Base-by-base conservation (phyloP, 2,113 vertebrate species). In the Rutilus rutilus region DNA sequence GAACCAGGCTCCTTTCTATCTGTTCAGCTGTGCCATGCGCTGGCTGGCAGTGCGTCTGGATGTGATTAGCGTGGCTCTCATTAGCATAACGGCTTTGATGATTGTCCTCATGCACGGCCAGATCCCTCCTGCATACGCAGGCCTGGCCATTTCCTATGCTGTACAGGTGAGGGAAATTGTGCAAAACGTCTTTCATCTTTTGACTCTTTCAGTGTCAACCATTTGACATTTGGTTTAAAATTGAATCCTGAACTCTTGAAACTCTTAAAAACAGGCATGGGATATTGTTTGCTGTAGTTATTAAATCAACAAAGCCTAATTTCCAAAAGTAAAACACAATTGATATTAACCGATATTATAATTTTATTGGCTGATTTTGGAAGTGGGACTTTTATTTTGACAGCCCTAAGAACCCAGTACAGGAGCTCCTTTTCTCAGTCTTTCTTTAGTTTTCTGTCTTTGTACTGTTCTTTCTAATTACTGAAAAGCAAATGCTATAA, bases 1-100 rank as follows among this genome's bases (percentile, higher is more conserved):
- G 92, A 98, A 98, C 91, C 97, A 98, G 86, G 95, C 97, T 1
- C 96, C 96, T 0, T 96, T 97, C 91, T 98, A 96, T 92, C 88
- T 97, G 75, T 98, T 98, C 92, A 98, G 94, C 73, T 98, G 97
- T 11, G 97, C 97, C 0, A 97, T 96, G 97, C 95, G 97, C 75
- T 98, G 97, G 97, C 93, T 98, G 74, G 97, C 97, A 0, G 95
- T 98, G 73, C 94, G 97, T 15, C 92, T 98, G 88, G 97, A 98
- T 30, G 85, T 97, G 6, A 97, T 98, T 93, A 98, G 97, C 87
- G 96, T 97, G 1, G 95, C 96, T 83, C 95, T 98, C 78, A 97
- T 98, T 88, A 97, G 96, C 85, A 96, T 95, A 87, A 97, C 97
- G 0, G 96, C 95, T 52, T 92, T 98, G 71, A 97, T 98, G 96